These are phyloP conservation scores for Onthophagus sagittarius DNA, from an alignment of 2,888 invertebrate genomes.

Conservation along the genomic window DNA sequence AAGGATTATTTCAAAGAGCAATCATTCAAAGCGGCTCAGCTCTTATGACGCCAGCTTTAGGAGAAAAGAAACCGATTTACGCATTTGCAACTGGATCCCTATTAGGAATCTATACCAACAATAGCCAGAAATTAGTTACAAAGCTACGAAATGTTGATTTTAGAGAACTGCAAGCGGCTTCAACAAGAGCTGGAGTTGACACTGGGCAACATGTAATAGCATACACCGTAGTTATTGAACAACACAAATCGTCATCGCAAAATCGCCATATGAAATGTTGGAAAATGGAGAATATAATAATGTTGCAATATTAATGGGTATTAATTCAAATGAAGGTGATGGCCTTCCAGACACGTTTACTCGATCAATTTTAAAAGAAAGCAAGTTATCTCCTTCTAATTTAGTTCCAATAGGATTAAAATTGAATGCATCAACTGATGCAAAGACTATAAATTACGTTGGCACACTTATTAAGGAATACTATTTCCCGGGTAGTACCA, in stretches of 20 bases:
- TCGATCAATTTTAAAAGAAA: background rate
- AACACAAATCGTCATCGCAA: slow-evolving; percentile 9
- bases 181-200: background rate
- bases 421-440: background rate
- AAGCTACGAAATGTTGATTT: slow-evolving; percentile 28
- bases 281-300: slow-evolving; percentile 4
- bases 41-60: slow-evolving; percentile 9
- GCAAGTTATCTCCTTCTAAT: background rate
- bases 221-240: slow-evolving; percentile 14
- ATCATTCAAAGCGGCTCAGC: slow-evolving; percentile 21
- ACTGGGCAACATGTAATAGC: background rate
- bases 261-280: background rate
- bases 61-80: slow-evolving; percentile 22
- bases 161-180: background rate
- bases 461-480: background rate
- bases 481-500: background rate
- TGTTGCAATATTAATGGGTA: slow-evolving; percentile 14
- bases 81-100: slow-evolving; percentile 27
- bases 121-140: slow-evolving; percentile 24
- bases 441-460: background rate
- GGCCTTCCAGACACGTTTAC: background rate
- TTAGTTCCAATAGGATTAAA: background rate
- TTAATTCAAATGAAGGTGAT: slow-evolving; percentile 13
- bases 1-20: slow-evolving; percentile 21
- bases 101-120: slow-evolving; percentile 6